Conservation (phyloP, 2,113 vertebrate species). For the Pogonocichla stellata region DNA sequence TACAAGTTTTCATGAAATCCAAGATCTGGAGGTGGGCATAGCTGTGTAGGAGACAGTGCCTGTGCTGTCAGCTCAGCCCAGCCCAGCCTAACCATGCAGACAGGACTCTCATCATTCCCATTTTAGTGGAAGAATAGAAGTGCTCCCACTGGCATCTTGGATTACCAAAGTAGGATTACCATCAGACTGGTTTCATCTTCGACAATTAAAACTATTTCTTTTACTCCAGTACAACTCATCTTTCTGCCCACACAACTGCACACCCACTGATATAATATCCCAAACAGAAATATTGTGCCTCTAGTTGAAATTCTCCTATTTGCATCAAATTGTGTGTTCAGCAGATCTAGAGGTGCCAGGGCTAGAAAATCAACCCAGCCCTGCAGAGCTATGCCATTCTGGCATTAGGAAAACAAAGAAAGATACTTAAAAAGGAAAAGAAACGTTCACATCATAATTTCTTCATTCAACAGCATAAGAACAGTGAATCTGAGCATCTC, state of each 20-base stretch:
- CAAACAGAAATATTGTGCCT: neutral
- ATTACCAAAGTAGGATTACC: neutral
- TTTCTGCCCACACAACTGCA: neutral
- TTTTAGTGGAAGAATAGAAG: neutral
- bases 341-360: neutral
- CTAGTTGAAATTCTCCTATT: neutral
- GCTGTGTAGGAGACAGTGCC: neutral
- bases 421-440: neutral
- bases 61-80: neutral
- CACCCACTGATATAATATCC: neutral
- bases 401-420: neutral
- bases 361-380: neutral
- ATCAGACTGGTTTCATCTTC: neutral
- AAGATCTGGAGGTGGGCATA: neutral
- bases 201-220: neutral
- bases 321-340: neutral
- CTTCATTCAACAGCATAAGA: neutral
- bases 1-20: neutral
- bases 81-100: neutral
- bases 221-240: neutral
- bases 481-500: neutral
- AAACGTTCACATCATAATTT: neutral
- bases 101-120: neutral
- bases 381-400: neutral
- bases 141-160: neutral